Evolutionary conservation across 1,140 invertebrate genomes (phyloP), one percentile per base, ranked within the genome.

Genomic region (Micrasema minimum): DNA sequence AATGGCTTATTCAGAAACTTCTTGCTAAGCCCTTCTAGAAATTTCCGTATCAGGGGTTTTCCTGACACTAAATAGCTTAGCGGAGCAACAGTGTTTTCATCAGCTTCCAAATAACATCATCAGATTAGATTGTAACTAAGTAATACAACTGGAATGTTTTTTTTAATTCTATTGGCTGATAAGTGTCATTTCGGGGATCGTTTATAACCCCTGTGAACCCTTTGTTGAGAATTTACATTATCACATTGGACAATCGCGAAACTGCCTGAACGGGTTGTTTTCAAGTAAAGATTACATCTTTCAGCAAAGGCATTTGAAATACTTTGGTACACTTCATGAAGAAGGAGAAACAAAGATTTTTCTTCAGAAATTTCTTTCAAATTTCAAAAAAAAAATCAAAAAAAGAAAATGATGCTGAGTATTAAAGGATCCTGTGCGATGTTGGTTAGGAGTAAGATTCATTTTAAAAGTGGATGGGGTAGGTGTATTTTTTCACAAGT

Each of bases 251-350:
- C 37, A 59, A 43, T 35, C 37, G 20, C 37, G 55, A 59, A 38
- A 41, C 55, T 14, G 55, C 16, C 10, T 38, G 55, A 59, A 59
- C 38, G 18, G 55, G 14, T 59, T 38, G 31, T 59, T 38, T 35
- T 35, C 9, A 59, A 59, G 18, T 59, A 59, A 59, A 59, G 55
- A 59, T 59, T 59, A 31, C 37, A 59, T 59, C 55, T 41, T 59
- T 38, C 37, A 35, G 18, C 31, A 59, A 41, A 41, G 37, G 37
- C 14, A 38, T 41, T 22, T 12, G 50, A 53, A 53, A 26, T 53
- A 26, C 20, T 53, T 53, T n/a, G 23, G 50, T 26, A 53, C 18
- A 31, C 23, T 23, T 31, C 26, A 31, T 31, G 26, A 31, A 31
- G 7, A 4, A 31, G 7, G 2, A 31, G 7, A 31, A 31, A 7